Evolutionary conservation across 1,140 invertebrate genomes (phyloP).

Genomic region (Drosophila ercepeae): DNA sequence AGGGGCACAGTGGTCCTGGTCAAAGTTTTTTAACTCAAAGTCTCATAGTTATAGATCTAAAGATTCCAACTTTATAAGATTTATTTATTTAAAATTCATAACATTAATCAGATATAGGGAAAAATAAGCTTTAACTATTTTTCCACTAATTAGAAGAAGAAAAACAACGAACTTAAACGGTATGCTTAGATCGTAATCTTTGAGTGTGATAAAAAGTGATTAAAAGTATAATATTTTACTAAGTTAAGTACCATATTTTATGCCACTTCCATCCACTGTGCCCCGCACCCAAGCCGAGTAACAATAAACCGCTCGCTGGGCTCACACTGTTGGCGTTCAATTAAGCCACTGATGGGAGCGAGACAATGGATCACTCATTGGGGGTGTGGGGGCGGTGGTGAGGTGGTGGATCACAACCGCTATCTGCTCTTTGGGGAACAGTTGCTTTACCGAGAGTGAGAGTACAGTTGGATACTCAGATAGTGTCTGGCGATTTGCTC

Average conservation of each 20-base stretch:
- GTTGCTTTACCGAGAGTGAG: background rate
- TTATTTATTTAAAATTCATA: too few species aligned
- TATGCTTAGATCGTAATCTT: too few species aligned
- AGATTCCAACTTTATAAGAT: too few species aligned
- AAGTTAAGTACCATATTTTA: too few species aligned
- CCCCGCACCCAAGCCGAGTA: conserved; percentile 11
- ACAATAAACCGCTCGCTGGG: conserved; percentile 47
- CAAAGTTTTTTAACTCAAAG: too few species aligned
- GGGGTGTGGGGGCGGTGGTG: conserved; percentile 13
- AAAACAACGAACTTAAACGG: too few species aligned
- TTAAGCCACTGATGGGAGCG: conserved; percentile 56
- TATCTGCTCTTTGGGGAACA: background rate
- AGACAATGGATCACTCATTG: conserved; percentile 50
- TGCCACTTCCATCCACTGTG: conserved; percentile 24
- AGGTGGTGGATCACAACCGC: background rate
- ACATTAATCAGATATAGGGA: too few species aligned
- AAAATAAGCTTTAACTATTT: too few species aligned
- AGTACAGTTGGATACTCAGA: conserved; percentile 12
- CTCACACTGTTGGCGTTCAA: conserved; percentile 52
- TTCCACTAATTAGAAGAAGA: too few species aligned
- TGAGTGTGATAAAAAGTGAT: too few species aligned
- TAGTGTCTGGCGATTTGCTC: conserved; percentile 5
- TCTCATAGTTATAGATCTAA: too few species aligned
- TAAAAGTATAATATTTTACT: too few species aligned
- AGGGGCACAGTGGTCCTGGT: conserved; percentile 59